Percentiles rank a stretch among this genome's conserved stretches.
phyloP scores from a whole-genome alignment of 2,113 vertebrate genomes.

The Podarcis cretensis region DNA sequence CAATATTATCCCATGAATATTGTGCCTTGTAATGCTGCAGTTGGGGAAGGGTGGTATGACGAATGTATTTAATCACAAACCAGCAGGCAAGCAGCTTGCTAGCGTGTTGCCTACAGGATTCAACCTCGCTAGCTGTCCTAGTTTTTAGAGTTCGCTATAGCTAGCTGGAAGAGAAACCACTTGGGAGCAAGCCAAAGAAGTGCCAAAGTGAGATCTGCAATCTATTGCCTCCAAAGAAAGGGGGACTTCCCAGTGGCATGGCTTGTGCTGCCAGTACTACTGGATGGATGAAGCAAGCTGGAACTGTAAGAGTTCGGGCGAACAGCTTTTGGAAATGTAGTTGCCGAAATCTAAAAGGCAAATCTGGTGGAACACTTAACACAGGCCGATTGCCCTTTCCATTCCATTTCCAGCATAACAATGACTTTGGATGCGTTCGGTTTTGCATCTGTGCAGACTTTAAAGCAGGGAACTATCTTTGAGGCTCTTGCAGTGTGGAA shows the following conservation, averaged over 20 bases:
- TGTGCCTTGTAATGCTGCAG: slow-evolving; percentile 47
- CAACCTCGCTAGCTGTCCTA: slow-evolving; percentile 38
- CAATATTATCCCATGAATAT: slow-evolving; percentile 41
- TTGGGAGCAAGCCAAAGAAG: slow-evolving; percentile 38
- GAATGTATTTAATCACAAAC: slow-evolving; percentile 48
- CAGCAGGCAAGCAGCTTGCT: slow-evolving; percentile 45
- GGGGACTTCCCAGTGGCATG: not conserved
- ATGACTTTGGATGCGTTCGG: not conserved
- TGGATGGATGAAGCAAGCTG: slow-evolving; percentile 10
- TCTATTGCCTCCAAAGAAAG: slow-evolving; percentile 29
- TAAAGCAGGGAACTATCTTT: not conserved
- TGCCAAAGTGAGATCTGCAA: slow-evolving; percentile 11
- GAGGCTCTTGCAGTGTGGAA: not conserved
- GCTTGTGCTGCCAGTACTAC: not conserved
- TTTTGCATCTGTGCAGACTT: not conserved
- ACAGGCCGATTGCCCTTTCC: not conserved
- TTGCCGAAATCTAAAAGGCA: not conserved
- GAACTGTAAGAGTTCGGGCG: not conserved
- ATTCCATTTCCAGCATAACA: not conserved
- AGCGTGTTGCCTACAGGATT: slow-evolving; percentile 39
- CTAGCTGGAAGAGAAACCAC: slow-evolving; percentile 28
- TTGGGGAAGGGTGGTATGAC: slow-evolving; percentile 35
- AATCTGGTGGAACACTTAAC: not conserved
- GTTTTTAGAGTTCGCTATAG: slow-evolving; percentile 35
- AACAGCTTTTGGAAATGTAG: not conserved